Percentiles rank a stretch among this genome's conserved stretches.
Conservation (phyloP, 2,797 vertebrate genomes). For the Kryptopterus vitreolus region DNA sequence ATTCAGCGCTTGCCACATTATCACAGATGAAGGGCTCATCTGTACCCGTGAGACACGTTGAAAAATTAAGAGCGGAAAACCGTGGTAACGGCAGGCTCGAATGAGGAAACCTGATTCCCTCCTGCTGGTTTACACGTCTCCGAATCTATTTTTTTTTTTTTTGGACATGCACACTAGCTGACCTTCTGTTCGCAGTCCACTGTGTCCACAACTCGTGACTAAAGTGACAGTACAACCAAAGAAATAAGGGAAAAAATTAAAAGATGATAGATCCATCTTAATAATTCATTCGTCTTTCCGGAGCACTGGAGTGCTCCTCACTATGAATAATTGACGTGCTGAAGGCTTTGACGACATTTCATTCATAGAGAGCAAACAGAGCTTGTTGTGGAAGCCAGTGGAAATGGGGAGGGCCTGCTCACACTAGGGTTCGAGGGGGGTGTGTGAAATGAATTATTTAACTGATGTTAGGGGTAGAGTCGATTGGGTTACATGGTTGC, state of each 20-base stretch:
- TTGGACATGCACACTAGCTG: constrained; percentile 38
- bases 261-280: constrained; percentile 54
- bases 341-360: constrained; percentile 68
- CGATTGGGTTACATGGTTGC: constrained; percentile 60
- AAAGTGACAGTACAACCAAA: constrained; percentile 11
- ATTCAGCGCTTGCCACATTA: constrained; percentile 37
- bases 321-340: constrained; percentile 75
- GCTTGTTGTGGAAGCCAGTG: constrained; percentile 50
- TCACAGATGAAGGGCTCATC: constrained; percentile 51
- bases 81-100: constrained; percentile 52
- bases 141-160: constrained; percentile 32
- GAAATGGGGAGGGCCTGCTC: constrained; percentile 49
- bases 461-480: constrained; percentile 45
- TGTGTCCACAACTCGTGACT: not conserved
- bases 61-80: constrained; percentile 73
- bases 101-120: constrained; percentile 62
- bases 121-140: constrained; percentile 39
- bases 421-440: constrained; percentile 44
- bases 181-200: constrained; percentile 37
- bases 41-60: constrained; percentile 56
- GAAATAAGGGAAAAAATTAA: constrained; percentile 46
- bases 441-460: constrained; percentile 62
- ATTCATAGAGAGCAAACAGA: constrained; percentile 61
- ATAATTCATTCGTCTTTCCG: constrained; percentile 59
- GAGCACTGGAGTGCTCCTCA: constrained; percentile 49